Base-by-base conservation (phyloP, 2,888 invertebrate species). In the Tenthredo distinguenda region DNA sequence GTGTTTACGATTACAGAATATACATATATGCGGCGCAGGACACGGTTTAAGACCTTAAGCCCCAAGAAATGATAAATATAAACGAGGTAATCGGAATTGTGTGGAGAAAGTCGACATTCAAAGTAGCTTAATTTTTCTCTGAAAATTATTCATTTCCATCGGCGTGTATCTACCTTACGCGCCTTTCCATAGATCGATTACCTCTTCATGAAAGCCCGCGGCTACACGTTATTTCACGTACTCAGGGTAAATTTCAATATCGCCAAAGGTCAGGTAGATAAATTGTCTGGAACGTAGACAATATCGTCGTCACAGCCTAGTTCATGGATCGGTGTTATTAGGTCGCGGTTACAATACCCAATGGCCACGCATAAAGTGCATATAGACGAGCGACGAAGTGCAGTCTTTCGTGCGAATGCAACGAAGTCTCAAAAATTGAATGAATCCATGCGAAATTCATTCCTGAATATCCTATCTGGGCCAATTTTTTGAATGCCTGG, bases 301-400 rank as follows among this genome's bases (percentile, higher is more conserved):
- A 62, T 81, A 79, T 85, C 79, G 85, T 85, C 72, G 85, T 85
- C 55, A 68, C 68, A 68, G 85, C 34, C 79, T 62, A 40, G 40
- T 77, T 58, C 10, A 58, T 40, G 9, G 21, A 81, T 81, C 40
- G 81, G 81, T 81, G 81, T 81, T n/a, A 76, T 76, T 76, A 76
- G 76, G 76, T 76, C 76, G 76, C 76, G 43, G 76, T 76, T 76
- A 76, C 15, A 40, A 50, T n/a, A 47, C 10, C 15, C 26, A 40
- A 72, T 72, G 72, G 40, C 21, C 21, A 55, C 55, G 55, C 55
- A 55, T 55, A n/a, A n/a, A 55, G 55, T 55, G 55, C 55, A 55
- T 7, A n/a, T n/a, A n/a, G 7, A 7, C 55, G 10, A 31, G 31
- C 15, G 18, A 34, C 72, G 7, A 37, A 40, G 72, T 34, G 40